Evolutionary conservation across 2,797 vertebrate species (phyloP), one percentile per base, ranked within the genome.

Genomic region (Peromyscus nudipes): DNA sequence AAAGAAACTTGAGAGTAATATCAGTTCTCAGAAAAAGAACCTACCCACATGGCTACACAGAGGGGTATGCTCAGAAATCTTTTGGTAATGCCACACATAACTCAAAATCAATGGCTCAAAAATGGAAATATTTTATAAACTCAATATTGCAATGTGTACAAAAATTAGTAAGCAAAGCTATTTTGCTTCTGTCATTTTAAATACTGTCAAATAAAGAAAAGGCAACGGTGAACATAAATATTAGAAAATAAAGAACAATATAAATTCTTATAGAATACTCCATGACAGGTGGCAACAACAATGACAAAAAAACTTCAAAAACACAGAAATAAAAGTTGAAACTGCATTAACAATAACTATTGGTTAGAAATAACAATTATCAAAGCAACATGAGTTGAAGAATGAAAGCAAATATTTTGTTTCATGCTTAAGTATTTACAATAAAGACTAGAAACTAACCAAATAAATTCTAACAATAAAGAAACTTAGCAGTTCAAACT

Each of bases 11-110:
- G 49, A 77, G 95, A 94, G 69, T 49, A 84, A 93, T 43, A 17
- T 19, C n/a, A 89, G 89, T 13, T 80, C 43, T 92, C 75, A 84
- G 87, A 62, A 60, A 95, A 94, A 88, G 60, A 93, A 84, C 83
- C 49, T 83, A 92, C 57, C 52, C 80, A 93, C 52, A 29, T 57
- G 55, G 60, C 29, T 87, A 82, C 19, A 19, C 21, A 2, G 3
- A 13, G 40, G 64, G 23, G n/a, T 71, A 77, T 57, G 52, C 87
- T 60, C 92, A 64, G 82, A 91, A 69, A 84, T 83, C 40, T 95
- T 14, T 77, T 75, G 49, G 4, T 67, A 69, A 95, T 31, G 40
- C 0, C 49, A 55, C n/a, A 85, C 69, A 46, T 79, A 55, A 82
- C 37, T 89, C 9, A 52, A 89, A 37, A 17, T n/a, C 64, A 80